Conservation (phyloP, 2,797 vertebrate species). For the Phataginus tetradactyla region DNA sequence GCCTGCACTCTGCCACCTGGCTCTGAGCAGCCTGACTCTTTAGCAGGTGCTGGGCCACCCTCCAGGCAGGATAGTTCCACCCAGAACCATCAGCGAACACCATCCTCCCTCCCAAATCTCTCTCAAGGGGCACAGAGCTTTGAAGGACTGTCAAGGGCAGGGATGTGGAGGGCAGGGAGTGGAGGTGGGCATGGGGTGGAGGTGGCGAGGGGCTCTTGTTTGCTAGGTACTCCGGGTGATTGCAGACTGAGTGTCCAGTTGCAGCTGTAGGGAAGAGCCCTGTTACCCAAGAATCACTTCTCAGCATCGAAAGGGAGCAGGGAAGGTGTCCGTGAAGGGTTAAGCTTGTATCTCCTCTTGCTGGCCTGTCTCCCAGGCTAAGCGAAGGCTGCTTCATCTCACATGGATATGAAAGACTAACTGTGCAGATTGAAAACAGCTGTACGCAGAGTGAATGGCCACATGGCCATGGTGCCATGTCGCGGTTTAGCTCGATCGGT, state of each 20-base stretch:
- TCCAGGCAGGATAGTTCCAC: background rate
- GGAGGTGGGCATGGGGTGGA: background rate
- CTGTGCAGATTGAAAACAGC: conserved; percentile 93
- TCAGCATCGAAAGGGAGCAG: background rate
- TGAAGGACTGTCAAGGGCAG: background rate
- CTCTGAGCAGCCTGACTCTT: background rate
- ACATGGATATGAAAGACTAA: conserved; percentile 90
- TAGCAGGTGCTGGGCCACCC: background rate
- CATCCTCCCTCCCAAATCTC: background rate
- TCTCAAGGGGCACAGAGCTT: background rate
- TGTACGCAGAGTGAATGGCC: conserved; percentile 87
- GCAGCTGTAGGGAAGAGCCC: background rate
- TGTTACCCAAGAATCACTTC: background rate
- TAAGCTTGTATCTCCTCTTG: conserved; percentile 88
- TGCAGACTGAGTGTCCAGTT: background rate
- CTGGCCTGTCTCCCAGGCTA: conserved; percentile 91
- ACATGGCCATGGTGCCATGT: conserved; percentile 86
- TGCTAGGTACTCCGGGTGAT: background rate
- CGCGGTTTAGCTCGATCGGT: conserved; percentile 85
- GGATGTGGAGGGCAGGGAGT: background rate
- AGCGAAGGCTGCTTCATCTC: conserved; percentile 91
- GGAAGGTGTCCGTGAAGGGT: conserved; percentile 86
- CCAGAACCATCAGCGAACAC: background rate
- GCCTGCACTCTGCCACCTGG: background rate
- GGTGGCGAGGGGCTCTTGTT: background rate